Evolutionary conservation across 2,113 vertebrate genomes (phyloP), one percentile per base, ranked within the genome.

Genomic region (Pongo pygmaeus): DNA sequence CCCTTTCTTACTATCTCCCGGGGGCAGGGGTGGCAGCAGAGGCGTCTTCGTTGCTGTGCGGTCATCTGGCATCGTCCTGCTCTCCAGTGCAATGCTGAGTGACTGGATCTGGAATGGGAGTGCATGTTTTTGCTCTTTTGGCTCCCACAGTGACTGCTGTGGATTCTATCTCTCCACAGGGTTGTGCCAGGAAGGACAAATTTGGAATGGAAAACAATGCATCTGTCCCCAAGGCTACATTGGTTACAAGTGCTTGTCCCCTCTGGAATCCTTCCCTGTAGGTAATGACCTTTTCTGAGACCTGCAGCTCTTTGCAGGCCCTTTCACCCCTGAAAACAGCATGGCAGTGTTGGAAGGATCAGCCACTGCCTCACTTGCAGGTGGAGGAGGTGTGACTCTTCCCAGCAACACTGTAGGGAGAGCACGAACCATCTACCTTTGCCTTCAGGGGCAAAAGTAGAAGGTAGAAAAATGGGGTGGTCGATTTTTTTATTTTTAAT

Each of bases 281-380:
- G 96, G 96, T 97, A 95, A 95, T 48, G 52, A 75, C 74, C 35
- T 64, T 35, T 85, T 64, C 13, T 43, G 75, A 88, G 75, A 46
- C 61, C 57, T 32, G 2, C 12, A 72, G 10, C 12, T 55, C 55
- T 88, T 32, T 27, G 6, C 14, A 50, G n/a, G 0, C 10, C 11
- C 38, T 23, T 84, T 61, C 78, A 86, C 16, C 43, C n/a, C 7
- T 91, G 57, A 59, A n/a, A 74, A 64, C 14, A 64, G 23, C 9
- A 27, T 8, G 40, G 14, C 38, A 67, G 20, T 17, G 3, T 43
- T 48, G 12, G 70, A 77, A 61, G 32, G 4, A 23, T 16, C 38
- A 2, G 48, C 72, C 8, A 4, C 6, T 16, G 35, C 13, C n/a
- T 96, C 40, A 57, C 64, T 74, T 59, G 22, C 7, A 72, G 59